Base-by-base conservation (phyloP, 2,888 invertebrate genomes). In the Agriopis leucophaearia region DNA sequence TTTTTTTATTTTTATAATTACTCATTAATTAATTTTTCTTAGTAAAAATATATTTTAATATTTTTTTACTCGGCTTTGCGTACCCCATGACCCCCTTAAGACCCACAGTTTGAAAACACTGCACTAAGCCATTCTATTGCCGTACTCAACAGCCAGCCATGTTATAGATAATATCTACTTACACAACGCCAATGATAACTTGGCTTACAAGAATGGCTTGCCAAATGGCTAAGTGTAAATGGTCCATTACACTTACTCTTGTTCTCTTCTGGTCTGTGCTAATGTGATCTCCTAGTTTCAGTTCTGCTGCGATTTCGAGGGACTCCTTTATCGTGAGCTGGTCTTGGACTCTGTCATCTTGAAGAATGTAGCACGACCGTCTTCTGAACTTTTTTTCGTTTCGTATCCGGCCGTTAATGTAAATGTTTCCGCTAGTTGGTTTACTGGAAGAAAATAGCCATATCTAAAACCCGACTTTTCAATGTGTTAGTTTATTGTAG, bases 311-410 rank as follows among this genome's bases (percentile, higher is more conserved):
- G 69, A 98, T 96, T 77, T 94, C 94, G 95, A 99, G 97, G 10
- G 97, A 96, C 90, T 99, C 99, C 61, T 95, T 94, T 6, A 98
- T 97, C 2, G 97, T 97, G 44, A 99, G 94, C 83, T 97, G 95
- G 0, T 97, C 96, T 80, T 98, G 96, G 18, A 99, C 94, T 81
- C 95, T 95, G 78, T 97, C 97, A 78, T 97, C 96, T 87, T 99
- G 99, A 94, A 98, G 97, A 72, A 99, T 98, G 89, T 98, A 99
- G 76, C 98, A 98, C 4, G 97, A 96, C 71, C 96, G 95, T 78
- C 96, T 95, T 51, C 96, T 95, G 77, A 98, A 96, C 65, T 94
- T 89, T 74, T 96, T 95, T 71, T 96, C 94, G 75, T 96, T 95
- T 47, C 97, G 93, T 52, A 93, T 81, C 42, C 94, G 94, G 5